Evolutionary conservation across 2,113 vertebrate genomes (phyloP), one percentile per base, ranked within the genome.

Genomic region (Chaetops frenatus): DNA sequence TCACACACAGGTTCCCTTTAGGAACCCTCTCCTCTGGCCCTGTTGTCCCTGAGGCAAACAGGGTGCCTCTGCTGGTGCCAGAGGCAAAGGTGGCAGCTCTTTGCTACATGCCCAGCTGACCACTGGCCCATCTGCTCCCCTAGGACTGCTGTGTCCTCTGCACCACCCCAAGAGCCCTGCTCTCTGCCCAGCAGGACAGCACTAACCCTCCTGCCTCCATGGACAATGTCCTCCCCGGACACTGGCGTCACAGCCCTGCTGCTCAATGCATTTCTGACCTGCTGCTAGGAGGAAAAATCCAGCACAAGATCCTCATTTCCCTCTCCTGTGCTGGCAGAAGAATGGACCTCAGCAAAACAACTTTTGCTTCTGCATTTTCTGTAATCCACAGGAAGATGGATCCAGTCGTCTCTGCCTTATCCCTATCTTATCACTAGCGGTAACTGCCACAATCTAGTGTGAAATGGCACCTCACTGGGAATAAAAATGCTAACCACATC

Each of bases 221-320:
- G 33, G 56, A 53, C 47, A 62, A 14, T 11, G 27, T 62, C 31
- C 54, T 56, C 2, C 1, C 28, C 1, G 14, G 48, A 54, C 15
- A 35, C 0, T 0, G 2, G 24, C 6, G 0, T 27, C 12, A 56
- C 29, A 77, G 36, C 21, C 36, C 33, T n/a, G 40, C 10, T 51
- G 48, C 57, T 33, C 0, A 0, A 25, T 8, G 53, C 28, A 31
- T 23, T 47, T 44, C 58, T 48, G 22, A 87, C 8, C 33, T 47
- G 61, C 57, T 82, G 29, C 71, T 9, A 31, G 56, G 7, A 85
- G 61, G 8, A 74, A 79, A 86, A 72, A 67, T 19, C 20, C 35
- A 47, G 33, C 35, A 60, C 1, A 2, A 54, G 50, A 69, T 21
- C 31, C 29, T 71, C 15, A 1, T 58, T 60, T 42, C 65, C 27